phyloP scores from a whole-genome alignment of 1,140 invertebrate species.

The Sminthurides bifidus region DNA sequence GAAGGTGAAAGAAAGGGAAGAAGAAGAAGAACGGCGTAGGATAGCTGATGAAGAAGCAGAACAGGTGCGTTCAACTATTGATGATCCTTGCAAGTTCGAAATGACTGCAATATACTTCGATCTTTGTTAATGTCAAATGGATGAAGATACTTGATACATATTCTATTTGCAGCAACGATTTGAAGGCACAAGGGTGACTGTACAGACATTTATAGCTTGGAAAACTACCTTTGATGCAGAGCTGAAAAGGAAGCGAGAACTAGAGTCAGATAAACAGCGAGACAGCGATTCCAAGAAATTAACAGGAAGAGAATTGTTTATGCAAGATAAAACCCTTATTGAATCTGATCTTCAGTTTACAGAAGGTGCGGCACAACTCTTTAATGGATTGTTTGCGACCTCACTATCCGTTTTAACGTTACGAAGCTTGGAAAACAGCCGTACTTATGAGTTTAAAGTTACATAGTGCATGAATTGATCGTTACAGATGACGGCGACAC shows the following conservation, averaged over 20 bases:
- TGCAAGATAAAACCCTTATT: constrained; percentile 78
- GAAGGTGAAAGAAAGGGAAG: constrained; percentile 56
- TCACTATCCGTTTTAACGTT: background rate
- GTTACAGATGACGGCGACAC: constrained; percentile 62
- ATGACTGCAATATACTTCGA: background rate
- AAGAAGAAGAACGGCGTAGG: constrained; percentile 52
- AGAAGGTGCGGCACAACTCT: constrained; percentile 49
- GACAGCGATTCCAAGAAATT: constrained; percentile 42
- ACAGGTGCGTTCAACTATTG: constrained; percentile 44
- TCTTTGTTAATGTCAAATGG: background rate
- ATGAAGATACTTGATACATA: background rate
- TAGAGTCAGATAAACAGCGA: constrained; percentile 48
- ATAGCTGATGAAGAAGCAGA: constrained; percentile 75
- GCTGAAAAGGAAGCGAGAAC: constrained; percentile 60
- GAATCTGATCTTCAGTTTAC: constrained; percentile 93
- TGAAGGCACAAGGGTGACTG: constrained; percentile 86
- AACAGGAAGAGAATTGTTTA: constrained; percentile 79
- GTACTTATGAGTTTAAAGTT: background rate
- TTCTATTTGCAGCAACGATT: constrained; percentile 64
- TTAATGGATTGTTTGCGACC: constrained; percentile 17
- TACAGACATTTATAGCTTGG: constrained; percentile 93
- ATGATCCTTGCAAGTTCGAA: background rate
- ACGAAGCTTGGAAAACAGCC: background rate
- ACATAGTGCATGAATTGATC: background rate
- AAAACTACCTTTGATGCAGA: constrained; percentile 87